Evolutionary conservation across 2,797 vertebrate genomes (phyloP).

Genomic region (Rhincodon typus): DNA sequence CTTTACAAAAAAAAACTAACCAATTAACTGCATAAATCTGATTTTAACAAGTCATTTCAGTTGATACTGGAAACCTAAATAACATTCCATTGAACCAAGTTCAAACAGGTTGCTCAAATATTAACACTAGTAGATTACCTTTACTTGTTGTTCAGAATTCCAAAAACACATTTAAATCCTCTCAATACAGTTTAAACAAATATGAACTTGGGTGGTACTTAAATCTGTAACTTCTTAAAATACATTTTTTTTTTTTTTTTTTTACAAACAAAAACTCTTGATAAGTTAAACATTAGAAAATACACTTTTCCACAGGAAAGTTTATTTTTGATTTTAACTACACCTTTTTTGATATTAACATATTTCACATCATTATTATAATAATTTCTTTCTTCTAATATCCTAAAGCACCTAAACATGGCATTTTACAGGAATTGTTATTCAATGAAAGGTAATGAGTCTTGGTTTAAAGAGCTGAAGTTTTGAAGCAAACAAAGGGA

Average conservation of each 20-base stretch:
- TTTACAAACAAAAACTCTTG: slow-evolving; percentile 34
- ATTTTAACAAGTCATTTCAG: neutral
- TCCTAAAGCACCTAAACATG: slow-evolving; percentile 33
- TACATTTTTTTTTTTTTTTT: slow-evolving; percentile 28
- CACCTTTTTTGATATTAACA: slow-evolving; percentile 19
- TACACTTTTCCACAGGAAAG: slow-evolving; percentile 32
- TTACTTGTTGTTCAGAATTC: neutral
- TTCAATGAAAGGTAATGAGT: slow-evolving; percentile 16
- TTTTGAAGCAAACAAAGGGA: neutral
- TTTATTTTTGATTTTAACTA: neutral
- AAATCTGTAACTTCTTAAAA: slow-evolving; percentile 15
- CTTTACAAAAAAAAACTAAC: neutral
- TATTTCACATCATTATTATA: slow-evolving; percentile 19
- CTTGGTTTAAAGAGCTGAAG: slow-evolving; percentile 12
- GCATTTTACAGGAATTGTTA: slow-evolving; percentile 12
- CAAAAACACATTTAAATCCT: neutral
- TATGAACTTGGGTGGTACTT: neutral
- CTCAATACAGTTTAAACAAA: slow-evolving; percentile 8
- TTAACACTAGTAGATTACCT: neutral
- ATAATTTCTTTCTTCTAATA: slow-evolving; percentile 23
- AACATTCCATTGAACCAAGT: neutral
- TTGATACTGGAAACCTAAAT: slow-evolving; percentile 13
- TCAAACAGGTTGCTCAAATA: neutral
- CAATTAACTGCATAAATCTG: neutral
- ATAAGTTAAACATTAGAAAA: slow-evolving; percentile 17